Conservation (phyloP, 2,888 invertebrate genomes). For the Torymus auratus region DNA sequence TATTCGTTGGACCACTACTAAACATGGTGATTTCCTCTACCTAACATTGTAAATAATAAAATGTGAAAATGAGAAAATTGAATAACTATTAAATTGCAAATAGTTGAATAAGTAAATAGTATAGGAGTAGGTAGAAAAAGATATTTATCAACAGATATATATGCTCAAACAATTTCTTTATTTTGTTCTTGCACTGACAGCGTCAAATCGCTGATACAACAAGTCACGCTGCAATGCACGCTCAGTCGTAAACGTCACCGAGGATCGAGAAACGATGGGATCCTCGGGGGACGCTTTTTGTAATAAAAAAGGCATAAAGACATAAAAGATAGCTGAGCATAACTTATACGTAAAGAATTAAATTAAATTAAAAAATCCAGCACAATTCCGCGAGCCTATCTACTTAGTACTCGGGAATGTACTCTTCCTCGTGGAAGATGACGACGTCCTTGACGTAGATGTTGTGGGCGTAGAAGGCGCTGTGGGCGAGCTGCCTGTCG, state of each 20-base stretch:
- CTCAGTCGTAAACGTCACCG: constrained; percentile 14
- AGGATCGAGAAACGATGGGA: neutral
- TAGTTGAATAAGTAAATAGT: neutral
- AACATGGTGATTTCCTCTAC: too few relatives aligned
- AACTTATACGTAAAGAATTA: constrained; percentile 15
- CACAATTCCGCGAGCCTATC: neutral
- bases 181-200: constrained; percentile 5
- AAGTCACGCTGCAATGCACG: neutral
- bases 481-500: constrained; percentile 78
- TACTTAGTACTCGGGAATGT: constrained; percentile 43
- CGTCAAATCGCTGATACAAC: neutral
- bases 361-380: constrained; percentile 21
- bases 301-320: constrained; percentile 18
- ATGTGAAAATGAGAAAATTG: too few relatives aligned
- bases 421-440: constrained; percentile 78
- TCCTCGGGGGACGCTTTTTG: neutral
- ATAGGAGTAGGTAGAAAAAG: neutral
- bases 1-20: too few relatives aligned
- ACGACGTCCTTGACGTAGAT: constrained; percentile 78
- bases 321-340: constrained; percentile 4
- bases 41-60: too few relatives aligned
- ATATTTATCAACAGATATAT: constrained; percentile 6
- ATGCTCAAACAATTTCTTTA: constrained; percentile 34
- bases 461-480: constrained; percentile 76
- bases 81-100: too few relatives aligned